phyloP scores from a whole-genome alignment of 2,113 vertebrate species.

The Myotis lucifugus region DNA sequence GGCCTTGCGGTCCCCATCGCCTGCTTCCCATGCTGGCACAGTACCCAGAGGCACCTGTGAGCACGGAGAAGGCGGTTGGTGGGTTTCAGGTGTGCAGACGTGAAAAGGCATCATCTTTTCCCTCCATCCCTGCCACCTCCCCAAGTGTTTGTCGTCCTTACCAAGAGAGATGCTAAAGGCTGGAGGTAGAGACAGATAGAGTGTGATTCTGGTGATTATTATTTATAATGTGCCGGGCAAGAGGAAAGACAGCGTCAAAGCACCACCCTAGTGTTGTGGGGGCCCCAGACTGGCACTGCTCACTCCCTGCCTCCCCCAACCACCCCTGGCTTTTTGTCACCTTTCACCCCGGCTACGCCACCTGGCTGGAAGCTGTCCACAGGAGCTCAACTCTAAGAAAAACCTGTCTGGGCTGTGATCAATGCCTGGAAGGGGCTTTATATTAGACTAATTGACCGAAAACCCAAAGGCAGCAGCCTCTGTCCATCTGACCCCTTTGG shows the following conservation, averaged over 20 bases:
- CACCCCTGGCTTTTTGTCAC: background rate
- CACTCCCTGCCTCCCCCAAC: background rate
- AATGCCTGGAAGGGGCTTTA: background rate
- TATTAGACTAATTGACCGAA: background rate
- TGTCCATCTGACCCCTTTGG: background rate
- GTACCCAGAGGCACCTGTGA: background rate
- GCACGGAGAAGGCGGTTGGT: background rate
- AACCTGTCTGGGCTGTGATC: background rate
- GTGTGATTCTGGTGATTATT: background rate
- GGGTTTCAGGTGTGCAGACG: conserved; percentile 6
- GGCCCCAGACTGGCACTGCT: background rate
- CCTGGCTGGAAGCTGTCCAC: background rate
- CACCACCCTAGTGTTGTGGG: background rate
- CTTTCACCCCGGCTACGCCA: background rate
- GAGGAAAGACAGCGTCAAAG: background rate
- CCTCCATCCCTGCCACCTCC: background rate
- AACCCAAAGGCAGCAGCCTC: background rate
- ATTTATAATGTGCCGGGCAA: conserved; percentile 45
- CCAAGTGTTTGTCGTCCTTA: background rate
- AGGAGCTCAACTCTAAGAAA: background rate
- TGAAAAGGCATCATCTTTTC: background rate
- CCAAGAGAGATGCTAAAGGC: conserved; percentile 14
- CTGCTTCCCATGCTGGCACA: background rate
- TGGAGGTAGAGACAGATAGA: background rate
- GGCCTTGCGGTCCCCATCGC: background rate